phyloP scores from a whole-genome alignment of 2,888 invertebrate species.

The Oeneis ivallda region DNA sequence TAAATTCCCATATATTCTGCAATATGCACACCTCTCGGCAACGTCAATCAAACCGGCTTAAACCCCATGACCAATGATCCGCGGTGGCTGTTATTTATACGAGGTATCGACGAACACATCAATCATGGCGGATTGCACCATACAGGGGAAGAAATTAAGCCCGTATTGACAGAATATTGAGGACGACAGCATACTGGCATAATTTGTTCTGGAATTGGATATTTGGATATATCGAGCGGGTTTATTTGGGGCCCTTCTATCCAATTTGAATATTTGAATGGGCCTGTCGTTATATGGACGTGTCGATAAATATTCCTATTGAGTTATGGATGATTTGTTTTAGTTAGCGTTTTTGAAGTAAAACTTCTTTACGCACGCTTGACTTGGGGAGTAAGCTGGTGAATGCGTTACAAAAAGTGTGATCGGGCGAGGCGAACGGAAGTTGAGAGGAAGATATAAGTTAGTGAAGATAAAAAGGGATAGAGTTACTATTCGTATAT shows the following conservation, averaged over 20 bases:
- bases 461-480: no score
- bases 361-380: neutral
- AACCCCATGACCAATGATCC: conserved; percentile 55
- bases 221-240: conserved; percentile 26
- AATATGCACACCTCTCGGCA: conserved; percentile 40
- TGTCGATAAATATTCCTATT: conserved; percentile 3
- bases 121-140: conserved; percentile 62
- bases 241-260: conserved; percentile 28
- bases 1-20: neutral
- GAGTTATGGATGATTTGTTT: neutral
- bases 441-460: no score
- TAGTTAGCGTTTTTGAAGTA: neutral
- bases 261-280: conserved; percentile 27
- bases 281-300: conserved; percentile 12
- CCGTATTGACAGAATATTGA: conserved; percentile 51
- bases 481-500: neutral
- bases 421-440: no score
- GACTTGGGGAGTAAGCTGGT: no score
- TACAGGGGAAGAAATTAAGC: conserved; percentile 60
- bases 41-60: conserved; percentile 50
- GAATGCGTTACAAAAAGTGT: no score
- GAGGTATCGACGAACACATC: conserved; percentile 46
- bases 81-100: conserved; percentile 48
- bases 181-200: conserved; percentile 28
- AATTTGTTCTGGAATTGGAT: conserved; percentile 24